These are phyloP conservation scores for Holacanthella duospinosa DNA, from an alignment of 2,888 invertebrate species.

Conservation along the genomic window DNA sequence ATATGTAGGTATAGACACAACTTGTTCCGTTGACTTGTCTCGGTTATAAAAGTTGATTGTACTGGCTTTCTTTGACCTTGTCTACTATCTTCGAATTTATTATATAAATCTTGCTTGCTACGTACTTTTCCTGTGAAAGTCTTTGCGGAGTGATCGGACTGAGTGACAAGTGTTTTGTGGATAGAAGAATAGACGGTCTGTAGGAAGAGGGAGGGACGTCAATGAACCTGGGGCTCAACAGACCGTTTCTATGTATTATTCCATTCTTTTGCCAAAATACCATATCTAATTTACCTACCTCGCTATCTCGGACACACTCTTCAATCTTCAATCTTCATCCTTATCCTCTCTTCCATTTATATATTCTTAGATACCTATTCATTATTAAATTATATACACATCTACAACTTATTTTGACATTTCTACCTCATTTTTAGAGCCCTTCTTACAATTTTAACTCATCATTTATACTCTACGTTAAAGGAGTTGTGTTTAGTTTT, in stretches of 20 bases:
- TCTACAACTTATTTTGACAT: too few relatives aligned
- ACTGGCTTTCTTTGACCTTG: background rate
- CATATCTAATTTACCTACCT: background rate
- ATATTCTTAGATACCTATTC: too few relatives aligned
- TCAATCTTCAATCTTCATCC: too few relatives aligned
- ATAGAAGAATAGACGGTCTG: background rate
- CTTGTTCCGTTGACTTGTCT: background rate
- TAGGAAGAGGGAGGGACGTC: constrained; percentile 23
- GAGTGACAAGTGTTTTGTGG: background rate
- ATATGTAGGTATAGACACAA: too few relatives aligned
- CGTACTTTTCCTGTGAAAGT: background rate
- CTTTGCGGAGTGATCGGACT: background rate
- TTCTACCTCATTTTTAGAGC: too few relatives aligned
- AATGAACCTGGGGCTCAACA: constrained; percentile 36
- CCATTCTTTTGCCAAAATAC: background rate
- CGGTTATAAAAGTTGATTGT: background rate
- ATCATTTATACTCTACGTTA: too few relatives aligned
- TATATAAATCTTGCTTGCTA: background rate
- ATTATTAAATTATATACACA: too few relatives aligned
- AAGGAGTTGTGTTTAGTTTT: too few relatives aligned
- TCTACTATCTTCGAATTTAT: background rate
- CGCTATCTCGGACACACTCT: too few relatives aligned
- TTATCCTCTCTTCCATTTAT: too few relatives aligned
- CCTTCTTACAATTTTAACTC: too few relatives aligned
- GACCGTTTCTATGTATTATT: constrained; percentile 30